Conservation (phyloP, 2,888 invertebrate species). For the Dicranocentrus wangi region DNA sequence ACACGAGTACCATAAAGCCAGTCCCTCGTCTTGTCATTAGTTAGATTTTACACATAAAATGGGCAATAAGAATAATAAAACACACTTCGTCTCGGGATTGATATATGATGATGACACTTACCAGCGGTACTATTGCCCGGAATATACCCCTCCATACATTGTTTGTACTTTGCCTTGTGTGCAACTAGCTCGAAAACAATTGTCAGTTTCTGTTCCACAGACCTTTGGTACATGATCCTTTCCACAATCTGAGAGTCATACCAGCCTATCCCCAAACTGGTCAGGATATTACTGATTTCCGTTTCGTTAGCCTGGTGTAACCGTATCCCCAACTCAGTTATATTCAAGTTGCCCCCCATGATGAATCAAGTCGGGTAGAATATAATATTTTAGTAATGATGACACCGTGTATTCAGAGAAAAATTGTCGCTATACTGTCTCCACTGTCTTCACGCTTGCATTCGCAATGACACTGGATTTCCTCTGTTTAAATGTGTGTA, state of each 20-base stretch:
- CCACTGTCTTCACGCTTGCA: too few species aligned
- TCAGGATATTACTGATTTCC: slow-evolving; percentile 49
- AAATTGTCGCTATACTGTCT: too few species aligned
- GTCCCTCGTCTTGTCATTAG: too few species aligned
- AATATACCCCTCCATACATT: slow-evolving; percentile 48
- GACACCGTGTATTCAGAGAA: too few species aligned
- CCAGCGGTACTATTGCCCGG: slow-evolving; percentile 40
- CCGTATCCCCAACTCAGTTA: slow-evolving; percentile 9
- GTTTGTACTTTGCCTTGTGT: slow-evolving; percentile 44
- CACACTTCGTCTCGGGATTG: not conserved
- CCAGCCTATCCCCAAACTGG: slow-evolving; percentile 37
- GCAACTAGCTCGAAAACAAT: slow-evolving; percentile 33
- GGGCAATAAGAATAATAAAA: not conserved
- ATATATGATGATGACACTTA: not conserved
- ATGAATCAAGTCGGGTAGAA: not conserved
- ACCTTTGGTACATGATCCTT: slow-evolving; percentile 44
- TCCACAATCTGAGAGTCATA: slow-evolving; percentile 50
- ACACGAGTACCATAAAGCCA: too few species aligned
- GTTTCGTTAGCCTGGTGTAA: slow-evolving; percentile 39
- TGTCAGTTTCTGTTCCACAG: slow-evolving; percentile 8
- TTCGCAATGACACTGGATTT: too few species aligned
- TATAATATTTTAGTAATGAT: too few species aligned
- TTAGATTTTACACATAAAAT: not conserved
- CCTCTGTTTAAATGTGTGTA: too few species aligned
- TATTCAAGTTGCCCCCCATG: slow-evolving; percentile 37